Percentiles rank a stretch among this genome's conserved stretches.
Evolutionary conservation across 2,888 invertebrate genomes (phyloP).

Genomic region (Epicampocera succincta): DNA sequence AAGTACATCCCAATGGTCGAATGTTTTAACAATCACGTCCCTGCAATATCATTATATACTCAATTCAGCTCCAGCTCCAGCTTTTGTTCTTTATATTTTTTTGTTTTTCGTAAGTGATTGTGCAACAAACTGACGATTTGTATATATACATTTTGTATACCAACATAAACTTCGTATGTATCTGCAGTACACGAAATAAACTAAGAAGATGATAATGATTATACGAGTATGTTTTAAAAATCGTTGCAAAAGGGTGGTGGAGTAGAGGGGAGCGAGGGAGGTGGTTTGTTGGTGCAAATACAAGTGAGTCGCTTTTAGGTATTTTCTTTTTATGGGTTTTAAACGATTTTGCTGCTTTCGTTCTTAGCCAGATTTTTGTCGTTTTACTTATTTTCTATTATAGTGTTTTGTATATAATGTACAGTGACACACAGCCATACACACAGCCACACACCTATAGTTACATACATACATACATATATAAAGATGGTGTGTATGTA

Average conservation of each 20-base stretch:
- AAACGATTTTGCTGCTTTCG: constrained; percentile 54
- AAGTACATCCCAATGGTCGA: constrained; percentile 81
- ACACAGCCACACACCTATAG: too few species aligned
- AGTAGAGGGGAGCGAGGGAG: too few species aligned
- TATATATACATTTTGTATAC: constrained; percentile 15
- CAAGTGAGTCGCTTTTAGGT: constrained; percentile 31
- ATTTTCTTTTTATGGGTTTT: constrained; percentile 23
- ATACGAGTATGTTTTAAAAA: constrained; percentile 10
- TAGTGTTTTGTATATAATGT: constrained; percentile 53
- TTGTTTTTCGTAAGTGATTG: constrained; percentile 34
- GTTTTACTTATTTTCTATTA: constrained; percentile 56
- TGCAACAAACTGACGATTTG: constrained; percentile 36
- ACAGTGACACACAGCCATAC: constrained; percentile 46
- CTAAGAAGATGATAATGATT: constrained; percentile 54
- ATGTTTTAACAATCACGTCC: constrained; percentile 81
- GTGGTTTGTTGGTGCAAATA: not conserved
- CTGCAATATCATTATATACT: constrained; percentile 81
- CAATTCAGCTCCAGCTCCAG: constrained; percentile 64
- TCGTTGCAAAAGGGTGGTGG: too few species aligned
- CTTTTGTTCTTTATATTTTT: constrained; percentile 21
- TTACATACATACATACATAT: too few species aligned
- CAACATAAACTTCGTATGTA: constrained; percentile 5
- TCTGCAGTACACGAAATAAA: not conserved
- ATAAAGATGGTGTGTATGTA: constrained; percentile 11
- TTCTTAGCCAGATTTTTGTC: constrained; percentile 40